Evolutionary conservation across 2,113 vertebrate species (phyloP), one percentile per base, ranked within the genome.

Genomic region (Oxyruncus cristatus): DNA sequence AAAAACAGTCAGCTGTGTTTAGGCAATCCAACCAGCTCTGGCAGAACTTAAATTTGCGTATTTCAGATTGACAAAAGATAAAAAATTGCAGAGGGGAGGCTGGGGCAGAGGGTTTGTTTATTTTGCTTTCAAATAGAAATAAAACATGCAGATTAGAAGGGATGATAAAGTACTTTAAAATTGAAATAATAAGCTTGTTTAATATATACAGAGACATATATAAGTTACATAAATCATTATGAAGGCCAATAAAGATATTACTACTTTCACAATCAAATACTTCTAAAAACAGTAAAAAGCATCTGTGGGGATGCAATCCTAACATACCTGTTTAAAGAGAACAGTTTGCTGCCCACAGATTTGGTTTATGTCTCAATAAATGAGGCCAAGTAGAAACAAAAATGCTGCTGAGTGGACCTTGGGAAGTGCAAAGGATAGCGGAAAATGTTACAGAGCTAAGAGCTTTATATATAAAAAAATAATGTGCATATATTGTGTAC

Each of bases 111-210:
- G 9, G 9, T 14, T 50, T 33, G 14, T n/a, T 81, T 42, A 42
- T 59, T 76, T 81, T 55, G 41, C 21, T 70, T 77, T 77, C 37
- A 72, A 23, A 24, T 20, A 58, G 24, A 92, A 59, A 7, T 27
- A 75, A 74, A 26, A 14, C 32, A 56, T 0, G 0, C 46, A 58
- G 21, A 71, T 19, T 14, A 77, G 11, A 5, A 32, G 18, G 42
- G 27, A 59, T 12, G 12, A 70, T 30, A 37, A 63, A 39, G 7
- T 24, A 30, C 4, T 49, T 56, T 14, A 44, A 70, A 77, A 81
- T 30, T 11, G 42, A 72, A 35, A 41, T 39, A 63, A 53, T 32
- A 56, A 26, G 5, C 8, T 67, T n/a, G 5, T 73, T 84, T 55
- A 73, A 32, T 62, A 62, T 26, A 50, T 12, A 56, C 6, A 32